Conservation (phyloP, 1,140 invertebrate species). For the Rhynchophorus ferrugineus region DNA sequence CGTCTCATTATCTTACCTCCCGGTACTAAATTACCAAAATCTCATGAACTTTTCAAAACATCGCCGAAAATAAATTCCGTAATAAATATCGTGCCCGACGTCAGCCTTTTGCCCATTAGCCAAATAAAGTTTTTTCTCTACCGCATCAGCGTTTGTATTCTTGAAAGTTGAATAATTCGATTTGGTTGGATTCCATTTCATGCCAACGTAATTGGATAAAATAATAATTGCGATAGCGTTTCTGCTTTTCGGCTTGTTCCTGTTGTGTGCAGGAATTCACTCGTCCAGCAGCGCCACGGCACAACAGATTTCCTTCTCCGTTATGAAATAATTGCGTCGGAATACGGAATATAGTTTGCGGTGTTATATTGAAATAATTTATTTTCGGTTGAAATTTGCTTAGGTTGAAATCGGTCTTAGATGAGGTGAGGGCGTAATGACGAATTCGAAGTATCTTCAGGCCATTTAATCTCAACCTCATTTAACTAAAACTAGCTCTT, state of each 20-base stretch:
- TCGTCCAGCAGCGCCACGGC: constrained; percentile 5
- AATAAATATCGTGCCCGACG: constrained; percentile 12
- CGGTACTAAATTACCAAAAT: too few relatives aligned
- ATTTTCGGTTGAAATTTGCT: too few relatives aligned
- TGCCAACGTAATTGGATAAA: constrained; percentile 20
- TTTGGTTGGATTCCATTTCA: constrained; percentile 21
- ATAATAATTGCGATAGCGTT: constrained; percentile 17
- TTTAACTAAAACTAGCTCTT: too few relatives aligned
- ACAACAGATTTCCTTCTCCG: constrained; percentile 13
- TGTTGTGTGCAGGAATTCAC: constrained; percentile 12
- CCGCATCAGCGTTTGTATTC: constrained; percentile 15
- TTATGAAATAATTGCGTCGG: constrained; percentile 23
- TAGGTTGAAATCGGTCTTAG: too few relatives aligned
- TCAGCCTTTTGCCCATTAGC: constrained; percentile 13
- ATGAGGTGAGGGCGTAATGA: too few relatives aligned
- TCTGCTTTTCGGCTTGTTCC: constrained; percentile 13
- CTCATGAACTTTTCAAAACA: not conserved
- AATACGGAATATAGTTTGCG: too few relatives aligned
- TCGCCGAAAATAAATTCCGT: constrained; percentile 10
- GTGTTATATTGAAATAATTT: too few relatives aligned
- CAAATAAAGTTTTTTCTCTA: constrained; percentile 16
- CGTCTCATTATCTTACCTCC: too few relatives aligned
- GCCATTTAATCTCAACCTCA: too few relatives aligned
- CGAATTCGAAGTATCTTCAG: too few relatives aligned
- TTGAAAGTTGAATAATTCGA: constrained; percentile 22